Percentiles rank a stretch among this genome's conserved stretches.
phyloP scores from a whole-genome alignment of 2,797 vertebrate genomes.

The Chanos chanos region DNA sequence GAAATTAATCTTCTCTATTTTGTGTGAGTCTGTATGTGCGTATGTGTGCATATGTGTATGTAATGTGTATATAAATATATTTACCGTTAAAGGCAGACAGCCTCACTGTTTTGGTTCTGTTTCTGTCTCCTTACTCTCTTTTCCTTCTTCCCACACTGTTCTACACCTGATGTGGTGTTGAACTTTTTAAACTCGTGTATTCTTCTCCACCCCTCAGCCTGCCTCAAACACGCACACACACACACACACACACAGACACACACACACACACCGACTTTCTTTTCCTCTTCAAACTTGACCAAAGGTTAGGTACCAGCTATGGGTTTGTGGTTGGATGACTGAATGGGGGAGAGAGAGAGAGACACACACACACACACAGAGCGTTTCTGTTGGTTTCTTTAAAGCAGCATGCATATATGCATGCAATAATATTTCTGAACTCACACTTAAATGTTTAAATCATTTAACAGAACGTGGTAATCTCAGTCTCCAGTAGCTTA shows the following conservation, averaged over 20 bases:
- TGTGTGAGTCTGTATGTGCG: background rate
- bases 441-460: too few relatives aligned
- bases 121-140: background rate
- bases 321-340: background rate
- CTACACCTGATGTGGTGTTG: too few relatives aligned
- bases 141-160: too few relatives aligned
- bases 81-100: background rate
- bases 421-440: too few relatives aligned
- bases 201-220: too few relatives aligned
- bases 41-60: background rate
- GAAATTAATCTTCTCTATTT: slow-evolving; percentile 23
- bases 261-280: background rate
- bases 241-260: too few relatives aligned
- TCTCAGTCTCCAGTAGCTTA: too few relatives aligned
- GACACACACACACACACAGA: background rate
- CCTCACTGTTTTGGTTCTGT: background rate
- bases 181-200: background rate
- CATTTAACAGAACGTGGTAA: too few relatives aligned
- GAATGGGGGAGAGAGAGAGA: background rate
- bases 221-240: background rate
- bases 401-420: too few relatives aligned
- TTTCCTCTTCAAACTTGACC: background rate
- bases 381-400: too few relatives aligned
- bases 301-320: background rate
- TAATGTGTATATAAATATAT: too few relatives aligned